Conservation (phyloP, 2,113 vertebrate genomes). For the Cervus canadensis region DNA sequence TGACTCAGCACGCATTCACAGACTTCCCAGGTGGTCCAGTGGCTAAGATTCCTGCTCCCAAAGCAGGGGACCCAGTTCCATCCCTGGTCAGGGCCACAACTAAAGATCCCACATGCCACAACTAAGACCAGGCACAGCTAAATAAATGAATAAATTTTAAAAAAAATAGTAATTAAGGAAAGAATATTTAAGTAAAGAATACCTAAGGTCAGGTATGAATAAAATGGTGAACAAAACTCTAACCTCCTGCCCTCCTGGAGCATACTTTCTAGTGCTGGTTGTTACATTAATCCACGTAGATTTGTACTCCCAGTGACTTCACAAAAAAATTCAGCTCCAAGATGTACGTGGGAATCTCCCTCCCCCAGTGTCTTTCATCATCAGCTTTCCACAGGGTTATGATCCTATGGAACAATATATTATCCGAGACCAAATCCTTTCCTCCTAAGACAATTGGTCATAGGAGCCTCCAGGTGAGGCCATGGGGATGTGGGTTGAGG, state of each 20-base stretch:
- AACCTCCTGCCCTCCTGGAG: not conserved
- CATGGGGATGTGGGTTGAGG: not conserved
- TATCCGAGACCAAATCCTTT: not conserved
- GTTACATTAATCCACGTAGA: not conserved
- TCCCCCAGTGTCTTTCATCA: not conserved
- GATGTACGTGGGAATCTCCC: not conserved
- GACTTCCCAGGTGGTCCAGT: rapidly evolving
- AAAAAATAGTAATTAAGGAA: not conserved
- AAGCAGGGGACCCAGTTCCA: not conserved
- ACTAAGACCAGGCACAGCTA: not conserved
- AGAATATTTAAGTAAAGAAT: not conserved
- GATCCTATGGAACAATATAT: not conserved
- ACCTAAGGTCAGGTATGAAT: not conserved
- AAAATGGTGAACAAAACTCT: not conserved
- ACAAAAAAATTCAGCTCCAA: not conserved
- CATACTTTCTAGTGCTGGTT: not conserved
- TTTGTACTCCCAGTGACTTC: too few relatives aligned
- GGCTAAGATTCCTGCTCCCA: not conserved
- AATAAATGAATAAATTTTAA: not conserved
- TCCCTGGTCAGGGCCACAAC: not conserved
- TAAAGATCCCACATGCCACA: not conserved
- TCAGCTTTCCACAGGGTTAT: not conserved
- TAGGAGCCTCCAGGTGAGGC: not conserved
- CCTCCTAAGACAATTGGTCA: not conserved
- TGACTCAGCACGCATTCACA: not conserved